Conservation (phyloP, 2,113 vertebrate species). For the Nanorana parkeri region DNA sequence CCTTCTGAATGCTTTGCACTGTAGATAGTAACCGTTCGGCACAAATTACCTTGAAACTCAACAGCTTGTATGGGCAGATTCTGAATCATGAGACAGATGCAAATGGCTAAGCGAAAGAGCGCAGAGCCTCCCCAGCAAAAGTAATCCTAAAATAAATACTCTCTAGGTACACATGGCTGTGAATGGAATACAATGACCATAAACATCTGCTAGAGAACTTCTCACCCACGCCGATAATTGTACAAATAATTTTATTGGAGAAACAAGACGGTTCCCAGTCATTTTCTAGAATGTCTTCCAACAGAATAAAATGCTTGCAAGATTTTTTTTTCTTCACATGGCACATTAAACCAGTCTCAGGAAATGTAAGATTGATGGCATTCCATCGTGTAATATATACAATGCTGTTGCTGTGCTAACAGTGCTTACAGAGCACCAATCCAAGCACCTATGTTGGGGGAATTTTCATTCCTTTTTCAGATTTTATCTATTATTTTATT, state of each 20-base stretch:
- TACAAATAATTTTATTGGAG: constrained; percentile 50
- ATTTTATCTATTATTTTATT: not conserved
- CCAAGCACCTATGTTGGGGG: not conserved
- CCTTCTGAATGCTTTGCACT: constrained; percentile 48
- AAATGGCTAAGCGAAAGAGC: constrained; percentile 23
- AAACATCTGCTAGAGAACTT: constrained; percentile 54
- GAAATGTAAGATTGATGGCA: constrained; percentile 27
- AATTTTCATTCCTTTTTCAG: not conserved
- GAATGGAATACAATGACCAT: constrained; percentile 58
- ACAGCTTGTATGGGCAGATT: constrained; percentile 56
- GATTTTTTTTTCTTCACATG: constrained; percentile 11
- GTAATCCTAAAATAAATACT: constrained; percentile 55
- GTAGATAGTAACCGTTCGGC: constrained; percentile 52
- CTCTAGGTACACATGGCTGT: constrained; percentile 52
- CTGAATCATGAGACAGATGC: constrained; percentile 47
- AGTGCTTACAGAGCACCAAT: not conserved
- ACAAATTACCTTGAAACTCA: constrained; percentile 54
- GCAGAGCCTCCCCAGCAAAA: constrained; percentile 44
- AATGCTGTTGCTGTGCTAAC: not conserved
- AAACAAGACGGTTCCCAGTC: constrained; percentile 41
- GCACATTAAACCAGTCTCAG: constrained; percentile 9
- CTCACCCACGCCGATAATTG: constrained; percentile 47
- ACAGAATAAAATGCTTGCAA: constrained; percentile 16
- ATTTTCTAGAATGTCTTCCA: constrained; percentile 34
- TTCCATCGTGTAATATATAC: not conserved